Evolutionary conservation across 1,140 invertebrate species (phyloP).

Genomic region (Vanessa tameamea): DNA sequence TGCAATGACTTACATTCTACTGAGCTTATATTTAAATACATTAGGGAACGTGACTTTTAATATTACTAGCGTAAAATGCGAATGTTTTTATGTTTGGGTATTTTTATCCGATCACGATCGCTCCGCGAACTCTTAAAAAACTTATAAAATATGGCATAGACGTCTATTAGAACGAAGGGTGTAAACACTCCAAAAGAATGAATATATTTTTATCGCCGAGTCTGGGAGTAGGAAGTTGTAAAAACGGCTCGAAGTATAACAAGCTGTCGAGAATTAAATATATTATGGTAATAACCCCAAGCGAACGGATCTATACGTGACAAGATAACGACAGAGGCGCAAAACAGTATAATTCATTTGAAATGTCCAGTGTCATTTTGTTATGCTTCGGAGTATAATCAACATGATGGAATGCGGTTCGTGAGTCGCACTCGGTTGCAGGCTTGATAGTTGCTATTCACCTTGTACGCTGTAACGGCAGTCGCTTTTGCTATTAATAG

Average conservation of each 20-base stretch:
- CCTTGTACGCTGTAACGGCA: slow-evolving; percentile 21
- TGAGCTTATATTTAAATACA: too few species aligned
- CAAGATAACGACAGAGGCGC: slow-evolving; percentile 19
- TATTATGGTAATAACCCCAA: neutral
- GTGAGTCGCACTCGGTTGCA: slow-evolving; percentile 19
- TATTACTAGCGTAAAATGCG: too few species aligned
- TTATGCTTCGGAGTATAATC: slow-evolving; percentile 28
- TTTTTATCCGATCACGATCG: too few species aligned
- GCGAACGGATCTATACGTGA: slow-evolving; percentile 9
- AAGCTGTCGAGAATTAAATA: neutral
- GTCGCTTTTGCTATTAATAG: slow-evolving; percentile 12
- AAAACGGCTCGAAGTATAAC: neutral
- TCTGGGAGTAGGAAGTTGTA: neutral
- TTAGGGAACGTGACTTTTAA: too few species aligned
- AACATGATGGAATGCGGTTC: slow-evolving; percentile 37
- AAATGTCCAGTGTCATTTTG: slow-evolving; percentile 23
- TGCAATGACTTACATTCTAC: neutral
- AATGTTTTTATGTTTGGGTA: too few species aligned
- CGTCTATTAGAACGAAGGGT: too few species aligned
- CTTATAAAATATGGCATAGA: too few species aligned
- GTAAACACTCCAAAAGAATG: too few species aligned
- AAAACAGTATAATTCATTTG: slow-evolving; percentile 16
- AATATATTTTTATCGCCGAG: too few species aligned
- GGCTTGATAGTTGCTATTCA: slow-evolving; percentile 28
- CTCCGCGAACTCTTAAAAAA: too few species aligned